phyloP scores from a whole-genome alignment of 1,140 invertebrate genomes.

The Zophobas atratus region DNA sequence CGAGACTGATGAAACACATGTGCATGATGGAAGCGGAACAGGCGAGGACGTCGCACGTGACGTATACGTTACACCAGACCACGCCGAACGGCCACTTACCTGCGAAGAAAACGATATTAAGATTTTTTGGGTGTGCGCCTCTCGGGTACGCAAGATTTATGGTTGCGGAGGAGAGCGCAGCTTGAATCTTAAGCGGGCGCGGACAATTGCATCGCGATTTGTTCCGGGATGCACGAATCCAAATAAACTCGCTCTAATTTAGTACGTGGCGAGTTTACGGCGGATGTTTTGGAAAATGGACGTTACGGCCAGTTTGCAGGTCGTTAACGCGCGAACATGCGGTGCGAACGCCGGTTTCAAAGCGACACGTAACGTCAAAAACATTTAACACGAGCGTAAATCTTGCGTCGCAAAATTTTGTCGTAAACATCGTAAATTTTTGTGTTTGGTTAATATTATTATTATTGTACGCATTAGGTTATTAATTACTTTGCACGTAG shows the following conservation, averaged over 20 bases:
- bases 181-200: too few relatives aligned
- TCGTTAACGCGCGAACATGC: slow-evolving; percentile 4
- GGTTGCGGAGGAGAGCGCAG: too few relatives aligned
- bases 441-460: too few relatives aligned
- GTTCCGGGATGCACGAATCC: neutral
- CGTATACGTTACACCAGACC: slow-evolving; percentile 93
- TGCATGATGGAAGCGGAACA: slow-evolving; percentile 96
- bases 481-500: too few relatives aligned
- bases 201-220: too few relatives aligned
- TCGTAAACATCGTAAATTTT: slow-evolving; percentile 4
- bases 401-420: neutral
- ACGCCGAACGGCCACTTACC: slow-evolving; percentile 93
- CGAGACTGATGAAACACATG: slow-evolving; percentile 97
- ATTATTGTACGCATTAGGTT: too few relatives aligned
- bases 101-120: slow-evolving; percentile 69
- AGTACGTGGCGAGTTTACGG: neutral
- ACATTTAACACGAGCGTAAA: neutral
- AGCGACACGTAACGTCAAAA: neutral
- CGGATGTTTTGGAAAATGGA: neutral
- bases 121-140: neutral
- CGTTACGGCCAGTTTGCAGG: slow-evolving; percentile 15
- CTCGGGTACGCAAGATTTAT: too few relatives aligned
- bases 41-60: slow-evolving; percentile 94
- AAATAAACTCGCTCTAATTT: slow-evolving; percentile 8
- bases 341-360: neutral